phyloP scores from a whole-genome alignment of 2,888 invertebrate genomes.

The Dasypolia templi region DNA sequence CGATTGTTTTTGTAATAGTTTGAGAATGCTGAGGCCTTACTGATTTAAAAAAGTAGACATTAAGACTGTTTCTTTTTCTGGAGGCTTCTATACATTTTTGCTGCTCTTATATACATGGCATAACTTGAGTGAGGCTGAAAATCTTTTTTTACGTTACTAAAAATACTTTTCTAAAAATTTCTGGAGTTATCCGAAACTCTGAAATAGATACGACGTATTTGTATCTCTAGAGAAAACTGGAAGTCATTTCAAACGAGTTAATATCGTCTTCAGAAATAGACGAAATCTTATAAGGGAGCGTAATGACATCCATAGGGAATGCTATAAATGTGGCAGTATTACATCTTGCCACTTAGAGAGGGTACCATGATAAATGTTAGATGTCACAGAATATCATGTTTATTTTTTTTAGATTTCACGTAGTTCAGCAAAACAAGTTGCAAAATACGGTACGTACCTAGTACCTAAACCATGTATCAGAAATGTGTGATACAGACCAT shows the following conservation, averaged over 20 bases:
- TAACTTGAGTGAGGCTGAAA: not conserved
- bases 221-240: slow-evolving; percentile 28
- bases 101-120: not conserved
- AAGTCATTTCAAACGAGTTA: slow-evolving; percentile 39
- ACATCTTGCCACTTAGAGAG: slow-evolving; percentile 6
- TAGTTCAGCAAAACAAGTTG: not conserved
- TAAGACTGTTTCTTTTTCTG: not conserved
- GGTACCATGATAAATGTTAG: slow-evolving; percentile 39
- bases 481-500: no score
- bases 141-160: not conserved
- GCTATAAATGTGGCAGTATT: slow-evolving; percentile 2
- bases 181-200: not conserved
- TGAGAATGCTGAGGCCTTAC: not conserved
- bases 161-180: not conserved
- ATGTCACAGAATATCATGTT: slow-evolving; percentile 34
- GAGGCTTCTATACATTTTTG: not conserved
- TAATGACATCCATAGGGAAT: slow-evolving; percentile 53
- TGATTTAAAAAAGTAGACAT: no score
- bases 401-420: not conserved
- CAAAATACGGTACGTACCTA: not conserved
- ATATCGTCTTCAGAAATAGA: slow-evolving; percentile 24
- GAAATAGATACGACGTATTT: slow-evolving; percentile 8
- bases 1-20: not conserved
- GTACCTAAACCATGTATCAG: no score
- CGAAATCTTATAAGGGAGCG: slow-evolving; percentile 41